These are phyloP conservation scores for Xylocopa sonorina DNA, from an alignment of 1,140 invertebrate species.

Conservation along the genomic window DNA sequence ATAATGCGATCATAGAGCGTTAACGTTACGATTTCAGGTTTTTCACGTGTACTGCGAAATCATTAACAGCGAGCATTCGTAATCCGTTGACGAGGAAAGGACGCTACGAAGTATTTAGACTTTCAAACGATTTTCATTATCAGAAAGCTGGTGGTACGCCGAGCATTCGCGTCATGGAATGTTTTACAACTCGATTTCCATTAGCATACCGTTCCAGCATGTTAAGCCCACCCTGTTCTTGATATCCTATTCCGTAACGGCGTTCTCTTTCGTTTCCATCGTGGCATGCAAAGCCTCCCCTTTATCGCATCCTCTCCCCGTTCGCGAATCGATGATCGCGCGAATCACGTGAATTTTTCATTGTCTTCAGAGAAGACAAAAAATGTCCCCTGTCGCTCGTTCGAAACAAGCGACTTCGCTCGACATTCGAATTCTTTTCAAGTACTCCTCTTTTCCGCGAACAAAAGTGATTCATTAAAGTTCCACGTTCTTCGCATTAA, in stretches of 20 bases:
- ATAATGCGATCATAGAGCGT: no score
- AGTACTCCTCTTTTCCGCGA: not conserved
- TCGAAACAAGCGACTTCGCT: not conserved
- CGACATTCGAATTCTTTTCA: not conserved
- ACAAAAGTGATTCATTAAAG: no score
- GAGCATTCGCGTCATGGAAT: not conserved
- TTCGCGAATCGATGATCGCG: not conserved
- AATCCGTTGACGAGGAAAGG: no score
- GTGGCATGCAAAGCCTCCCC: not conserved
- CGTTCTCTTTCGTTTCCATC: not conserved
- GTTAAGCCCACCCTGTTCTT: not conserved
- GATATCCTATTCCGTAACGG: not conserved
- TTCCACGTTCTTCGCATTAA: not conserved
- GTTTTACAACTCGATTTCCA: conserved; percentile 27
- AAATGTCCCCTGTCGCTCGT: not conserved
- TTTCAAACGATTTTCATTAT: not conserved
- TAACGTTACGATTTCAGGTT: no score
- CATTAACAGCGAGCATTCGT: no score
- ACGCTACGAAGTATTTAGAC: no score
- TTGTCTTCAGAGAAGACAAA: no score
- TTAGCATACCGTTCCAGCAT: conserved; percentile 20
- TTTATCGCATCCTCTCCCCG: not conserved
- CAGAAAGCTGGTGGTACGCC: not conserved
- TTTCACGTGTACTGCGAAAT: no score
- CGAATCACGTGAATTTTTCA: conserved; percentile 4